Base-by-base conservation (phyloP, 2,888 invertebrate genomes). In the Drosophila peninsularis region DNA sequence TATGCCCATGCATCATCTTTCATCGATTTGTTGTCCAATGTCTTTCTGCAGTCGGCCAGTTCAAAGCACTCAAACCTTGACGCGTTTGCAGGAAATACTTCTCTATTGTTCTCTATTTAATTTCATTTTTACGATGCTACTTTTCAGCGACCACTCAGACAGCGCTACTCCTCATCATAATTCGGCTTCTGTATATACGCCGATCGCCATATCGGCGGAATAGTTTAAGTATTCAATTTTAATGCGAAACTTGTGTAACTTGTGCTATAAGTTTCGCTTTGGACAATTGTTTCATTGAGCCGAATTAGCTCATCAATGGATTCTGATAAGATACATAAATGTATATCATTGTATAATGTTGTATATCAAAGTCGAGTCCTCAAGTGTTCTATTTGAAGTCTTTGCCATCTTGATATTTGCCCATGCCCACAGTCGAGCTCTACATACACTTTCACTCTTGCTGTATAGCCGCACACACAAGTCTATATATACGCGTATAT, bases 141-240 rank as follows among this genome's bases (percentile, higher is more conserved):
- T 67, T 82, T 80, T 80, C 80, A 82, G 71, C 77, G 44, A 32
- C 44, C 68, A 76, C 65, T 80, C 66, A 72, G n/a, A 6, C 47
- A 47, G 47, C 47, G 30, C 11, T 19, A 55, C 65, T 65, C 49
- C 37, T 55, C 62, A 76, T 65, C 66, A 57, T 66, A 72, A 61
- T 70, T 73, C 44, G 57, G 36, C 24, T 45, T 62, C 63, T 63
- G 32, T 47, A 62, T 63, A 34, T 13, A 5, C 30, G 34, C 37
- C 24, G 50, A 21, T 39, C 30, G 27, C 37, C 24, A 54, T 27
- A 63, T 55, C 24, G 34, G 41, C 34, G 41, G 24, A 30, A 56
- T 56, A 42, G 44, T 24, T 41, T 17, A 30, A 42, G 47, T 24
- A 54, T 30, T 50, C 39, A 44, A 50, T 7, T 68, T 65, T 66